Evolutionary conservation across 2,888 invertebrate species (phyloP).

Genomic region (Norana najaformis): DNA sequence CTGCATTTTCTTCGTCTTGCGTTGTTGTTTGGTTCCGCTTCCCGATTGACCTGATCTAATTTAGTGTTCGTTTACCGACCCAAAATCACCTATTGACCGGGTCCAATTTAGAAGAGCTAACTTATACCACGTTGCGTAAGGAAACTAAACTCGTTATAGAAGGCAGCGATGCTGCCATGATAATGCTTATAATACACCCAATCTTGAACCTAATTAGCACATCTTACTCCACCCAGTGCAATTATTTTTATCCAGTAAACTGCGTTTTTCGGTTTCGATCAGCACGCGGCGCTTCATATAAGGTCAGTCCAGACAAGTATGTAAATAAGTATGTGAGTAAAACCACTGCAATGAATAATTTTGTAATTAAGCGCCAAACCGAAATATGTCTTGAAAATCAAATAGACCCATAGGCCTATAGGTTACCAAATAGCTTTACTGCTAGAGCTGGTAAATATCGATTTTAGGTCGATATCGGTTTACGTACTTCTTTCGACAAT

Average conservation of each 20-base stretch:
- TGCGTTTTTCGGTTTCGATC: neutral
- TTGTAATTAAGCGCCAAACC: neutral
- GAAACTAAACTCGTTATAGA: neutral
- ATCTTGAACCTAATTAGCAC: neutral
- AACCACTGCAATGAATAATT: neutral
- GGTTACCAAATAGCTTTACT: too few species aligned
- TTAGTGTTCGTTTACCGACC: neutral
- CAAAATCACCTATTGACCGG: neutral
- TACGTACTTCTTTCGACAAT: too few species aligned
- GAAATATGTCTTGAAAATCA: too few species aligned
- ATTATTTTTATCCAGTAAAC: neutral
- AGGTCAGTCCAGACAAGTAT: neutral
- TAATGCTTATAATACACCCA: neutral
- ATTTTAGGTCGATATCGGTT: too few species aligned
- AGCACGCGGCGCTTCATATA: neutral
- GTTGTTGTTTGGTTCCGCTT: conserved; percentile 13
- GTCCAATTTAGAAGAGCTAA: neutral
- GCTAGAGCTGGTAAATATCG: too few species aligned
- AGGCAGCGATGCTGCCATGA: neutral
- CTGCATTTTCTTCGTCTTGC: conserved; percentile 13
- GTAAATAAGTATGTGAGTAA: neutral
- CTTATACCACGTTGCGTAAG: neutral
- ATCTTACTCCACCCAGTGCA: neutral
- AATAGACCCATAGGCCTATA: too few species aligned
- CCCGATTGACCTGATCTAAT: neutral